Evolutionary conservation across 2,888 invertebrate species (phyloP).

Genomic region (Brachycybe producta): DNA sequence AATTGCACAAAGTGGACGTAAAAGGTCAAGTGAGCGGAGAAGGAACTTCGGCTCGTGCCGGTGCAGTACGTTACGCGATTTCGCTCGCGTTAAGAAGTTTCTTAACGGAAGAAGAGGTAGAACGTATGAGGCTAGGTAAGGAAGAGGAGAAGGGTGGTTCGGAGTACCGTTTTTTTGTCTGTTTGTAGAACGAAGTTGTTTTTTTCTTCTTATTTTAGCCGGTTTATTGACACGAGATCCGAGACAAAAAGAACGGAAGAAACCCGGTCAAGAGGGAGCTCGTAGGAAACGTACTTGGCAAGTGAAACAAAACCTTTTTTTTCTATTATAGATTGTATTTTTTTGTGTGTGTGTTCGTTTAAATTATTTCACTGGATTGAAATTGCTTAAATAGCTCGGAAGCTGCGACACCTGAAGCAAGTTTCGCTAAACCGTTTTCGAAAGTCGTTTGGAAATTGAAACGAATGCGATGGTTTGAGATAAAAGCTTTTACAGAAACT

Average conservation of each 20-base stretch:
- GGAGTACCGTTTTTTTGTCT: no score
- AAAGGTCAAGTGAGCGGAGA: constrained; percentile 53
- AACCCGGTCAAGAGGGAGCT: constrained; percentile 81
- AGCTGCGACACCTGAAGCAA: no score
- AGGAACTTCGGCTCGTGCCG: constrained; percentile 69
- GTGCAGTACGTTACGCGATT: constrained; percentile 76
- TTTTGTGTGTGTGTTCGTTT: no score
- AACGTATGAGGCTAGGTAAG: constrained; percentile 73
- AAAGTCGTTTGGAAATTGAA: no score
- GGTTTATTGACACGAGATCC: constrained; percentile 72
- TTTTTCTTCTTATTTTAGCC: constrained; percentile 44
- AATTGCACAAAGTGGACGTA: constrained; percentile 66
- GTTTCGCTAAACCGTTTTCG: no score
- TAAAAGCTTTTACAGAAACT: no score
- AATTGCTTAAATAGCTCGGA: no score
- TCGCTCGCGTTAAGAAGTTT: constrained; percentile 72
- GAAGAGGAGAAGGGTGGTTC: not conserved
- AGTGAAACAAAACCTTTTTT: constrained; percentile 14
- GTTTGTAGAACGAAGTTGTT: no score
- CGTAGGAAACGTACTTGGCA: constrained; percentile 80
- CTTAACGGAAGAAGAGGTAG: constrained; percentile 57
- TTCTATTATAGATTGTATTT: no score
- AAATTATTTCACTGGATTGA: no score
- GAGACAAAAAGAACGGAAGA: constrained; percentile 71
- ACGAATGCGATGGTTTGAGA: no score